These are phyloP conservation scores for Enteromius treurensis DNA, from an alignment of 2,797 vertebrate genomes.

Conservation along the genomic window DNA sequence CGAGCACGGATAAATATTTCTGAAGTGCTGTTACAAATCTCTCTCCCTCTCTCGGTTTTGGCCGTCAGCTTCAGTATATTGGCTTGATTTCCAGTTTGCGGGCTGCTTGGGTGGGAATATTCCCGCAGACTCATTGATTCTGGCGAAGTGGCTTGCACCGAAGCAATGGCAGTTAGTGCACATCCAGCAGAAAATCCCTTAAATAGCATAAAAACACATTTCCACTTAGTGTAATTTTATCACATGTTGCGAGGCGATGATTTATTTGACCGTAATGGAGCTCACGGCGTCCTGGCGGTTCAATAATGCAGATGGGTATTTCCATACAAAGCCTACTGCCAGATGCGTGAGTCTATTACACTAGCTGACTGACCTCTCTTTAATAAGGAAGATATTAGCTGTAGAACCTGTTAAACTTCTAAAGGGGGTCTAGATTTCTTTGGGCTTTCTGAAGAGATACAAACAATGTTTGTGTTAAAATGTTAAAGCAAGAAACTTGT, in stretches of 20 bases:
- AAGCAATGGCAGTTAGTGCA: slow-evolving; percentile 29
- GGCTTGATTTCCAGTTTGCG: slow-evolving; percentile 31
- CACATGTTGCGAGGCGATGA: slow-evolving; percentile 17
- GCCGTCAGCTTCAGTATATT: slow-evolving; percentile 51
- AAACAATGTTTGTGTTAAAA: neutral
- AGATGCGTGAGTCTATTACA: slow-evolving; percentile 5
- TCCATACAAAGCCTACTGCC: neutral
- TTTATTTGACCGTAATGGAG: slow-evolving; percentile 1
- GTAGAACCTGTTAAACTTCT: neutral
- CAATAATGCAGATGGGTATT: slow-evolving; percentile 18
- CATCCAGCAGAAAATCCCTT: slow-evolving; percentile 32
- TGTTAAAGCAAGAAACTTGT: neutral
- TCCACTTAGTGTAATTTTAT: slow-evolving; percentile 25
- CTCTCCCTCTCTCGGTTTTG: slow-evolving; percentile 56
- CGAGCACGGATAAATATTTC: slow-evolving; percentile 61
- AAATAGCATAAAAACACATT: slow-evolving; percentile 21
- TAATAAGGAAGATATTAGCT: neutral
- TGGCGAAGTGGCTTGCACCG: slow-evolving; percentile 2
- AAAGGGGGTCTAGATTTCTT: neutral
- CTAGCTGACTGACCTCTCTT: neutral
- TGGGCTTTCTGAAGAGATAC: neutral
- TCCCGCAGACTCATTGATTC: slow-evolving; percentile 39
- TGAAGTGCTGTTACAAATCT: slow-evolving; percentile 58
- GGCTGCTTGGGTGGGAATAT: slow-evolving; percentile 38
- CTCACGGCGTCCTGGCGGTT: neutral